Percentiles rank a stretch among this genome's conserved stretches.
These are phyloP conservation scores for Euplexia lucipara DNA, from an alignment of 2,888 invertebrate species.

Conservation along the genomic window DNA sequence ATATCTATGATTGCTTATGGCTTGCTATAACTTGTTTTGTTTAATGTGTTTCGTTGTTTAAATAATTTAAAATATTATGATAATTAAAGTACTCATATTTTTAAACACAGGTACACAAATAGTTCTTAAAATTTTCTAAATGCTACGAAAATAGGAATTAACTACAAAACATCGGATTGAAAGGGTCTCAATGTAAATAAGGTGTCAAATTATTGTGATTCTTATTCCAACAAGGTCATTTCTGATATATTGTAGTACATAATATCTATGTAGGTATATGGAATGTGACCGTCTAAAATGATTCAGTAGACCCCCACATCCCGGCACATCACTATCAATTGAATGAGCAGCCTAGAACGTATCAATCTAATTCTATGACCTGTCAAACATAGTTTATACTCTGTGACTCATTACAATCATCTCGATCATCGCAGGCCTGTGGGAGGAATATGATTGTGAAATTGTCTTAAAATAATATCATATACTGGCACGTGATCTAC, in stretches of 20 bases:
- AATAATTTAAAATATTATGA: slow-evolving; percentile 1
- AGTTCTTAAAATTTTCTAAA: no score
- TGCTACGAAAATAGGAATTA: not conserved
- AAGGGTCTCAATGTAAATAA: not conserved
- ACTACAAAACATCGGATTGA: not conserved
- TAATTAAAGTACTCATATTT: not conserved
- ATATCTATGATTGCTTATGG: slow-evolving; percentile 37
- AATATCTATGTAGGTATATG: slow-evolving; percentile 29
- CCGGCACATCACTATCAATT: slow-evolving; percentile 86
- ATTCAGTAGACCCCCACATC: slow-evolving; percentile 88
- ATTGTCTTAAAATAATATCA: slow-evolving; percentile 59
- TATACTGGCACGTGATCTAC: slow-evolving; percentile 38
- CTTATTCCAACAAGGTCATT: not conserved
- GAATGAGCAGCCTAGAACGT: slow-evolving; percentile 83
- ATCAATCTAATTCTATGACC: slow-evolving; percentile 84
- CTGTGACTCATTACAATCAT: slow-evolving; percentile 65
- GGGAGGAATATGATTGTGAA: slow-evolving; percentile 55
- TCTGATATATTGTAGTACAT: slow-evolving; percentile 15
- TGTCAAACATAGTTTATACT: slow-evolving; percentile 86
- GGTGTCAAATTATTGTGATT: not conserved
- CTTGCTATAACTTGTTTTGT: not conserved
- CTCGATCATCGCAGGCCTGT: slow-evolving; percentile 54
- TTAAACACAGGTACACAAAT: not conserved
- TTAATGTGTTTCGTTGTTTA: not conserved
- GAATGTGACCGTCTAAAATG: slow-evolving; percentile 72